Evolutionary conservation across 2,888 invertebrate genomes (phyloP).

Genomic region (Pelosia muscerda): DNA sequence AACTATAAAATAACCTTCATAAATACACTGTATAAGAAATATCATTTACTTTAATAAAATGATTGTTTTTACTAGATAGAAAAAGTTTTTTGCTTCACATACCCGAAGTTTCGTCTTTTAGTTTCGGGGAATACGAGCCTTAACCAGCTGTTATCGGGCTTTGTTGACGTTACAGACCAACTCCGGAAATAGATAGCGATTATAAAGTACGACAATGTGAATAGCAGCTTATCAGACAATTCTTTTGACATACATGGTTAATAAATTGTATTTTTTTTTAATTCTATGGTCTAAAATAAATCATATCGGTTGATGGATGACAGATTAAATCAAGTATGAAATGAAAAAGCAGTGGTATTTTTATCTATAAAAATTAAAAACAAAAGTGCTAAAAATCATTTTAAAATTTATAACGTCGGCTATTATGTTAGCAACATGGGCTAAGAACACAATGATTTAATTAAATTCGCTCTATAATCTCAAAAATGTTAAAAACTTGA

Average conservation of each 20-base stretch:
- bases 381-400: no score
- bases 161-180: slow-evolving; percentile 26
- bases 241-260: slow-evolving; percentile 29
- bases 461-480: background rate
- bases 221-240: slow-evolving; percentile 29
- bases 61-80: background rate
- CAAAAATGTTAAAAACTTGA: background rate
- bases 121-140: background rate
- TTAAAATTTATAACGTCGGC: background rate
- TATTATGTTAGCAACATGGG: background rate
- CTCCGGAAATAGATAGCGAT: slow-evolving; percentile 26
- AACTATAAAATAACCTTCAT: background rate
- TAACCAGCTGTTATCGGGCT: slow-evolving; percentile 36
- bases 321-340: no score
- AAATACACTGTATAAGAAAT: background rate
- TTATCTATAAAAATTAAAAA: no score
- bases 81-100: background rate
- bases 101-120: background rate
- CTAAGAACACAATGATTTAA: background rate
- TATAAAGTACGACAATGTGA: slow-evolving; percentile 28
- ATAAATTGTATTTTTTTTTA: background rate
- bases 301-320: no score
- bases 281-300: background rate
- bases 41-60: background rate
- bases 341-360: no score